Evolutionary conservation across 2,888 invertebrate species (phyloP).

Genomic region (Tanypteryx hageni): DNA sequence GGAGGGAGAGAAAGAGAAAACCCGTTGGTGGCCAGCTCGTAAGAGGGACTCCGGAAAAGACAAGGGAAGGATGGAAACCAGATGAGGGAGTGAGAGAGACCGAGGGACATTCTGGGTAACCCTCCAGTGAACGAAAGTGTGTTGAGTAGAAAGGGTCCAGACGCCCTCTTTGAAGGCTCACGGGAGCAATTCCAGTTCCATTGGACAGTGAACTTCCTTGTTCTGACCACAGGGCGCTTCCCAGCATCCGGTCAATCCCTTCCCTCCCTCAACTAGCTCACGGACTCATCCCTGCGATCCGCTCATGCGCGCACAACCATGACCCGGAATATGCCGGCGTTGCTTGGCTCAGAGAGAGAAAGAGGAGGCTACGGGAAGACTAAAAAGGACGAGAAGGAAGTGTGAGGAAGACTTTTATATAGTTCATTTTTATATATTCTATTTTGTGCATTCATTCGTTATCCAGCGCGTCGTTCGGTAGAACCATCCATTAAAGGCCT

Average conservation of each 20-base stretch:
- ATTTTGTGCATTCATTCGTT: no score
- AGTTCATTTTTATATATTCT: no score
- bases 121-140: no score
- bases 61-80: conserved; percentile 23
- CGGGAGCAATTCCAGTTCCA: conserved; percentile 18
- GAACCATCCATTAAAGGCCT: no score
- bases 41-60: neutral
- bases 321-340: neutral
- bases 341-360: neutral
- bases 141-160: neutral
- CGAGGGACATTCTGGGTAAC: no score
- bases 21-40: neutral
- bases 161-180: neutral
- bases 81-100: neutral
- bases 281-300: neutral
- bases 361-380: neutral
- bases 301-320: neutral
- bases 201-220: conserved; percentile 31
- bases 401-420: no score
- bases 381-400: no score
- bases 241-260: neutral
- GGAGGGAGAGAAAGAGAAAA: neutral
- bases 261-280: neutral
- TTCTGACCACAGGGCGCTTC: neutral
- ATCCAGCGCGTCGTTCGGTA: no score